Conservation (phyloP, 2,113 vertebrate species). For the Connochaetes taurinus region DNA sequence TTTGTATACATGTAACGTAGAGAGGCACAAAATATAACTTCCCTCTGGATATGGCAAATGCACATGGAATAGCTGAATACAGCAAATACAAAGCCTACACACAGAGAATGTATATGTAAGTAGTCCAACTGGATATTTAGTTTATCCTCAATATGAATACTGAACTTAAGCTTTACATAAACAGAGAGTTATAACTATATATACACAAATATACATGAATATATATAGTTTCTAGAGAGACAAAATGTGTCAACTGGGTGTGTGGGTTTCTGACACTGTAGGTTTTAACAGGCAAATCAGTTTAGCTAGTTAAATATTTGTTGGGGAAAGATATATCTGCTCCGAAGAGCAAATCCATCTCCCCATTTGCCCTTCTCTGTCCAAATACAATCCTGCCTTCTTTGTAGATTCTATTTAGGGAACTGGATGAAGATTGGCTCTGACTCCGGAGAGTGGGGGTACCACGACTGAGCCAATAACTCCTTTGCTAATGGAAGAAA, state of each 20-base stretch:
- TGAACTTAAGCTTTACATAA: conserved; percentile 10
- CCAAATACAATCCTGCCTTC: conserved; percentile 65
- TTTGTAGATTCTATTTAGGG: conserved; percentile 68
- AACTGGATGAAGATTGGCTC: conserved; percentile 60
- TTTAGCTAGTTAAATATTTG: conserved; percentile 36
- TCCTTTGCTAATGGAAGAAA: conserved; percentile 41
- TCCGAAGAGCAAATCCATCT: conserved; percentile 55
- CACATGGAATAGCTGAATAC: background rate
- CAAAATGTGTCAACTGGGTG: background rate
- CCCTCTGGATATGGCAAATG: conserved; percentile 11
- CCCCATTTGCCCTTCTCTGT: conserved; percentile 62
- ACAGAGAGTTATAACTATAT: background rate
- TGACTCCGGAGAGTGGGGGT: conserved; percentile 45
- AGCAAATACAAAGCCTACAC: background rate
- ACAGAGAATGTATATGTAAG: background rate
- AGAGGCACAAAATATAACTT: background rate
- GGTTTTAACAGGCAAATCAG: conserved; percentile 27
- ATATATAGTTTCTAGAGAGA: background rate
- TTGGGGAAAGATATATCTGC: conserved; percentile 37
- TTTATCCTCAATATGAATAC: background rate
- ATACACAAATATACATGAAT: background rate
- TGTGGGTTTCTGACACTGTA: background rate
- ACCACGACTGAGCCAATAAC: conserved; percentile 37
- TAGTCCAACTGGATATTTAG: background rate
- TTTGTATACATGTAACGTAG: background rate